A percentile compares a stretch with the other conserved stretches of the same genome.
These are phyloP conservation scores for Dichetophora obliterata DNA, from an alignment of 2,888 invertebrate genomes.

Conservation along the genomic window DNA sequence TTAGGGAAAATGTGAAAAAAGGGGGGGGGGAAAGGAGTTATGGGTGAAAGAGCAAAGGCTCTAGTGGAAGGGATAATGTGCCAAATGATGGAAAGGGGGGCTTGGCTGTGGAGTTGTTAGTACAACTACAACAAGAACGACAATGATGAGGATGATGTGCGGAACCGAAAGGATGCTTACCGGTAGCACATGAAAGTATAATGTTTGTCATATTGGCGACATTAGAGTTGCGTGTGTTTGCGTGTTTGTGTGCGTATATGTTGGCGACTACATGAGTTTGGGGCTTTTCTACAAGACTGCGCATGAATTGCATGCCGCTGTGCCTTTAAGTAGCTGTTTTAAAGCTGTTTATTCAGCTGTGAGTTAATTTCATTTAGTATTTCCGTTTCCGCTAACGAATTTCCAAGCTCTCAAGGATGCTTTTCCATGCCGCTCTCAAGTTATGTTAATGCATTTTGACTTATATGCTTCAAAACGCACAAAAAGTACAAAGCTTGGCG, in stretches of 20 bases:
- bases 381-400: constrained; percentile 32
- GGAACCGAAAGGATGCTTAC: constrained; percentile 6
- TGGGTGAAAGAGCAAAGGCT: background rate
- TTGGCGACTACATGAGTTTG: background rate
- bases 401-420: background rate
- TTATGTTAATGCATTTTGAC: constrained; percentile 31
- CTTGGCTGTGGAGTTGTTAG: background rate
- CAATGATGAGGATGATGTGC: constrained; percentile 14
- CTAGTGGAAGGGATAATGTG: background rate
- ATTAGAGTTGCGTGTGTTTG: background rate
- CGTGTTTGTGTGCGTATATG: background rate
- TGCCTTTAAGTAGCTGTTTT: constrained; percentile 7
- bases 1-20: background rate
- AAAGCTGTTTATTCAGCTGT: constrained; percentile 34
- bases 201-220: constrained; percentile 24
- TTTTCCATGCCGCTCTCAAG: background rate
- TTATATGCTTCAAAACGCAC: background rate
- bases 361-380: constrained; percentile 31
- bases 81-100: background rate
- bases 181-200: constrained; percentile 29
- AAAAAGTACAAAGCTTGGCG: background rate
- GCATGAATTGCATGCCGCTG: background rate
- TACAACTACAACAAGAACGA: background rate
- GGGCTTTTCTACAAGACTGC: background rate
- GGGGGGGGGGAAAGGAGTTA: background rate